Conservation (phyloP, 2,797 vertebrate genomes). For the Cryptoblepharus egeriae region DNA sequence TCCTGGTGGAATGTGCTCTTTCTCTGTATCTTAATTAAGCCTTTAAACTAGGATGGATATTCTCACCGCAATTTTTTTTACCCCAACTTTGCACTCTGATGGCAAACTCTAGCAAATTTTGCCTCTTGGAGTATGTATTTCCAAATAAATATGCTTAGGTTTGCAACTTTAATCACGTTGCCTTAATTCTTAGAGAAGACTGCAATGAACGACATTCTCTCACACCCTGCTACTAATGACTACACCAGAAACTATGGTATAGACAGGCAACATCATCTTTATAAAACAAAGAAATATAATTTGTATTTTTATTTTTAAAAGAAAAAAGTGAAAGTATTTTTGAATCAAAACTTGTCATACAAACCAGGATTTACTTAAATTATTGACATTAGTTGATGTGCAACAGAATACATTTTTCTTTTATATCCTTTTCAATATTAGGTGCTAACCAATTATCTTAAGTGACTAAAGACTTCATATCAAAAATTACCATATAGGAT, state of each 20-base stretch:
- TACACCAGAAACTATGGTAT: slow-evolving; percentile 26
- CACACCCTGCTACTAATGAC: slow-evolving; percentile 8
- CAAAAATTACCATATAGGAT: neutral
- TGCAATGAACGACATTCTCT: slow-evolving; percentile 46
- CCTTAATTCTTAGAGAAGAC: neutral
- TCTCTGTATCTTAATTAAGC: neutral
- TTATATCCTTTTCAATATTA: slow-evolving; percentile 26
- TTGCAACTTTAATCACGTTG: neutral
- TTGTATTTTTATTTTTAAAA: neutral
- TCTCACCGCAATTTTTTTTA: neutral
- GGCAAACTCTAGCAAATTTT: neutral
- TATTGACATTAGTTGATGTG: slow-evolving; percentile 22
- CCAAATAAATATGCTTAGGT: neutral
- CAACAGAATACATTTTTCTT: slow-evolving; percentile 18
- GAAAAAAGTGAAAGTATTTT: neutral
- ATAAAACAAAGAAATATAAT: neutral
- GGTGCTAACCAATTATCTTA: neutral
- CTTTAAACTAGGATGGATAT: neutral
- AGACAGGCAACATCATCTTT: neutral
- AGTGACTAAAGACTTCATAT: neutral
- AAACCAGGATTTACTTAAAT: neutral
- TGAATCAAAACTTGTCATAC: neutral
- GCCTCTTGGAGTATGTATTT: neutral
- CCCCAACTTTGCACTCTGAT: neutral
- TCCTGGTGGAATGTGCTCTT: neutral